Conservation (phyloP, 2,113 vertebrate genomes). For the Ophthalmolycus amberensis region DNA sequence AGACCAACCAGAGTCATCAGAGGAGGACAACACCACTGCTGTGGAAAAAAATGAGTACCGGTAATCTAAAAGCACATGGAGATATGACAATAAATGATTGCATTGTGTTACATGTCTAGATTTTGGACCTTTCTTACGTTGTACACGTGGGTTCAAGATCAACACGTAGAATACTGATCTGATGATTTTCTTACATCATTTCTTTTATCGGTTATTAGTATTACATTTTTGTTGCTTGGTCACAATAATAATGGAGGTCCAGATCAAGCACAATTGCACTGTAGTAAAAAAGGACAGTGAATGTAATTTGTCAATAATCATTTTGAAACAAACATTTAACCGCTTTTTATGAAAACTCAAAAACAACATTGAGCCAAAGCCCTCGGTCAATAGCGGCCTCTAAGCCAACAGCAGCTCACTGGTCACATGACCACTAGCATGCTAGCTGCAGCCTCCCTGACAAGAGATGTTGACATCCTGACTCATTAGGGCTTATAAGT, state of each 20-base stretch:
- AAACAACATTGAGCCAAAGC: not conserved
- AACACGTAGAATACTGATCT: not conserved
- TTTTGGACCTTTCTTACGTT: not conserved
- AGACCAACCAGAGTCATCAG: not conserved
- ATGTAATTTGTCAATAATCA: not conserved
- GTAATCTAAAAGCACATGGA: not conserved
- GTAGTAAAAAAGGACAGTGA: not conserved
- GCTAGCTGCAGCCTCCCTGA: not conserved
- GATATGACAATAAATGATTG: not conserved
- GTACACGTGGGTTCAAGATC: not conserved
- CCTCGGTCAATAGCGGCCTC: not conserved
- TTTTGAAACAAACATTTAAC: not conserved
- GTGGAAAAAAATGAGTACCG: not conserved
- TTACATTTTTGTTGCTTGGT: not conserved
- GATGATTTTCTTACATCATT: not conserved
- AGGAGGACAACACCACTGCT: not conserved
- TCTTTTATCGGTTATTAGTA: not conserved
- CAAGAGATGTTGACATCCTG: not conserved
- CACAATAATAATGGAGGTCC: not conserved
- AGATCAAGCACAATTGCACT: not conserved
- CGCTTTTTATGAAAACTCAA: not conserved
- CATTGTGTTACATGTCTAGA: not conserved
- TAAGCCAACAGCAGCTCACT: not conserved
- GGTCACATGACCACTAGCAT: not conserved
- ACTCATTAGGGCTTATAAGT: slow-evolving; percentile 12